Conservation (phyloP, 1,140 invertebrate species). For the Pogonognathellus flavescens region DNA sequence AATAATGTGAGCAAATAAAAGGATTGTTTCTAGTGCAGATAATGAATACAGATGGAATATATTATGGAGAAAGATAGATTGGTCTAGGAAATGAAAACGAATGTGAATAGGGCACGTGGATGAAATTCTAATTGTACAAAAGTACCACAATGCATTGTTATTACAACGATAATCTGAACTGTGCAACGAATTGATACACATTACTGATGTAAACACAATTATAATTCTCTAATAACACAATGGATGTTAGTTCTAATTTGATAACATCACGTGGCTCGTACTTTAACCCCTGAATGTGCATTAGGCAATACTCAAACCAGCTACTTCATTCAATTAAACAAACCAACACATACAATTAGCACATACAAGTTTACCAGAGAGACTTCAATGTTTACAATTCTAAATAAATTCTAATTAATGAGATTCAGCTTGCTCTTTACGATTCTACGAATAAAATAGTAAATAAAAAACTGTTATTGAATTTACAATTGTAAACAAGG, state of each 20-base stretch:
- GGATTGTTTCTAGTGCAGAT: no score
- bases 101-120: neutral
- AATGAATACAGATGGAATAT: no score
- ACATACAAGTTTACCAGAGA: neutral
- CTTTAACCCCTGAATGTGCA: slow-evolving; percentile 13
- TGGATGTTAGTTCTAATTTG: slow-evolving; percentile 4
- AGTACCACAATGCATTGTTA: neutral
- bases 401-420: neutral
- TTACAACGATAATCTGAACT: neutral
- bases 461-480: no score
- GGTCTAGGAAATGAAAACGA: neutral
- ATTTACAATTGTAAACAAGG: no score
- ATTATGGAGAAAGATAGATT: no score
- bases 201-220: neutral
- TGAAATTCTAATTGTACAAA: neutral
- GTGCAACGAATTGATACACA: neutral
- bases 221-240: no score
- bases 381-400: neutral
- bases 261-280: neutral
- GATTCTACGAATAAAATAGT: no score
- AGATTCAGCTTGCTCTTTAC: neutral
- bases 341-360: neutral
- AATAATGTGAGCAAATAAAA: no score
- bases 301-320: neutral
- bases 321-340: neutral